Evolutionary conservation across 2,888 invertebrate genomes (phyloP).

Genomic region (Pachymerium ferrugineum): DNA sequence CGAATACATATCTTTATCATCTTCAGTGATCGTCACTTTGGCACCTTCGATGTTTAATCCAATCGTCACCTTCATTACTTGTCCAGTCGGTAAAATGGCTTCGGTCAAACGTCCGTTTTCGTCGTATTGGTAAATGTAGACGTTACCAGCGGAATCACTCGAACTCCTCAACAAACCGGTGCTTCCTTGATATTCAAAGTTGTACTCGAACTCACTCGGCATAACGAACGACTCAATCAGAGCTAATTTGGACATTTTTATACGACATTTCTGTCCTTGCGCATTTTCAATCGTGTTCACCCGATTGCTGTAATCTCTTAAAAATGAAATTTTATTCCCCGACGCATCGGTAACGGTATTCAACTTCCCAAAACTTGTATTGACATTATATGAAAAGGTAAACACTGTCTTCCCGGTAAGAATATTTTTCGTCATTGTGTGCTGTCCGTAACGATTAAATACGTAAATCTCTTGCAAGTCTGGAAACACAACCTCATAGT

Average conservation of each 20-base stretch:
- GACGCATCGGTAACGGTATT: slow-evolving; percentile 78
- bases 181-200: slow-evolving; percentile 47
- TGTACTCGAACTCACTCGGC: slow-evolving; percentile 45
- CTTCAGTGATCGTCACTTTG: slow-evolving; percentile 33
- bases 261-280: slow-evolving; percentile 40
- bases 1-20: slow-evolving; percentile 31
- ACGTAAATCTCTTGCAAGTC: slow-evolving; percentile 92
- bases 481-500: slow-evolving; percentile 91
- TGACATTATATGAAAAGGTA: slow-evolving; percentile 75
- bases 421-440: slow-evolving; percentile 86
- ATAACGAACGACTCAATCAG: slow-evolving; percentile 46
- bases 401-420: slow-evolving; percentile 92
- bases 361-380: slow-evolving; percentile 75
- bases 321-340: slow-evolving; percentile 83
- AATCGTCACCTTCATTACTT: slow-evolving; percentile 20
- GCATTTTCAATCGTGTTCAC: slow-evolving; percentile 72
- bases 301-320: slow-evolving; percentile 67
- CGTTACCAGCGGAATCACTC: slow-evolving; percentile 44
- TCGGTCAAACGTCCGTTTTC: slow-evolving; percentile 78
- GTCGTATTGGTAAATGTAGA: slow-evolving; percentile 87
- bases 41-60: slow-evolving; percentile 34
- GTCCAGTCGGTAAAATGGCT: slow-evolving; percentile 81
- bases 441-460: slow-evolving; percentile 88
- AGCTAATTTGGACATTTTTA: slow-evolving; percentile 46
- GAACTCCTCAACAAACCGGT: slow-evolving; percentile 47